These are phyloP conservation scores for Vespertilio murinus DNA, from an alignment of 2,797 vertebrate species.

Conservation along the genomic window DNA sequence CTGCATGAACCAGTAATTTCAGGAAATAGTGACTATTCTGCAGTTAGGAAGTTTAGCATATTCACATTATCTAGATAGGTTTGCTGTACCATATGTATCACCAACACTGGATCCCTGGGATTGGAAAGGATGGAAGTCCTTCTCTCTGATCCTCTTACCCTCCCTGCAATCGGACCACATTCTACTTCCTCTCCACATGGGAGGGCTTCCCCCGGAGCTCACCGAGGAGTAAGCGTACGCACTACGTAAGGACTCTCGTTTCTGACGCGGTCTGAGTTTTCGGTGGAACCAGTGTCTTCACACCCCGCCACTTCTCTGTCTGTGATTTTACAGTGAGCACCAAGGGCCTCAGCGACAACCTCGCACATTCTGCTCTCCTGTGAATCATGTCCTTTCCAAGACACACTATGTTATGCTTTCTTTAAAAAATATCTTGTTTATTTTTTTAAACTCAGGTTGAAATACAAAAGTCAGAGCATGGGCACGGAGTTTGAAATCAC, in stretches of 20 bases:
- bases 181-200: not conserved
- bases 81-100: constrained; percentile 48
- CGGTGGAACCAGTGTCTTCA: not conserved
- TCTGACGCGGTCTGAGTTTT: not conserved
- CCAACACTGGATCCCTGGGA: constrained; percentile 38
- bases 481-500: constrained; percentile 67
- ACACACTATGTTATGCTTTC: constrained; percentile 68
- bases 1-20: constrained; percentile 33
- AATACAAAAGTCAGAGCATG: constrained; percentile 79
- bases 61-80: constrained; percentile 58
- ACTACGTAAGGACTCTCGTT: constrained; percentile 2
- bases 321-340: constrained; percentile 71
- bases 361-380: constrained; percentile 7
- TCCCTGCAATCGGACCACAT: constrained; percentile 25
- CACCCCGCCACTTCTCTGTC: constrained; percentile 22
- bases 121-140: not conserved
- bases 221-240: not conserved
- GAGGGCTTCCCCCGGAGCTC: not conserved
- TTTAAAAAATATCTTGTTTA: constrained; percentile 78
- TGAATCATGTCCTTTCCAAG: constrained; percentile 70
- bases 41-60: constrained; percentile 8
- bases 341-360: constrained; percentile 26
- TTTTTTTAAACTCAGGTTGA: constrained; percentile 70
- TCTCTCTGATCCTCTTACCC: constrained; percentile 1
- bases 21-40: constrained; percentile 19